Evolutionary conservation across 1,140 invertebrate species (phyloP).

Genomic region (Portunus trituberculatus): DNA sequence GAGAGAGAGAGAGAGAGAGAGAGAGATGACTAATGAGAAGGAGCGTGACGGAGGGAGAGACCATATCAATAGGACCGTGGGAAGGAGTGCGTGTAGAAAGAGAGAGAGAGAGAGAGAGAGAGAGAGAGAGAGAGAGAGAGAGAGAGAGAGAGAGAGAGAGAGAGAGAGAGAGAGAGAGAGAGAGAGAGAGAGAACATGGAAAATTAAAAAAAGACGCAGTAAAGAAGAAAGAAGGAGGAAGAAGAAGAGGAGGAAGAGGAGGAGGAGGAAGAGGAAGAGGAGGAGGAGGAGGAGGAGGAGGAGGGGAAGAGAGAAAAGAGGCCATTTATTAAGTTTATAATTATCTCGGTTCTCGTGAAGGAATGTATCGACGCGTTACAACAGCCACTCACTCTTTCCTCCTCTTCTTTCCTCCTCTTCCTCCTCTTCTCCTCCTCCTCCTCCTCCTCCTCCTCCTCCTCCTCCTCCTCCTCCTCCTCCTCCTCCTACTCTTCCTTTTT

Average conservation of each 20-base stretch:
- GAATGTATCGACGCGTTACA: not conserved
- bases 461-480: not conserved
- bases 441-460: too few species aligned
- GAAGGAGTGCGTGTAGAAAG: not conserved
- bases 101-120: not conserved
- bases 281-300: too few species aligned
- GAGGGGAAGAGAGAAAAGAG: not conserved
- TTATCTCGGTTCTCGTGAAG: not conserved
- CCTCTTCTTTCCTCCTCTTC: too few species aligned
- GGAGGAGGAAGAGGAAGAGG: not conserved
- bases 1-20: conserved; percentile 26
- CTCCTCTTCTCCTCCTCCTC: too few species aligned
- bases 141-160: not conserved
- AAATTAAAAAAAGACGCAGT: not conserved
- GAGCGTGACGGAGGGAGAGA: not conserved
- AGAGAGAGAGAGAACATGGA: not conserved
- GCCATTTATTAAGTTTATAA: conserved; percentile 25
- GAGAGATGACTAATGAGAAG: conserved; percentile 1
- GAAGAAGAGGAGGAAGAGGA: not conserved
- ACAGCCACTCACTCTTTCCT: too few species aligned
- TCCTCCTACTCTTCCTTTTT: not conserved
- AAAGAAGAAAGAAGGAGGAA: not conserved
- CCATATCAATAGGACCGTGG: not conserved
- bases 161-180: not conserved
- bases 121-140: not conserved